Evolutionary conservation across 64 coral and sea anemone species (phyloP).

Genomic region (Stylophora pistillata): DNA sequence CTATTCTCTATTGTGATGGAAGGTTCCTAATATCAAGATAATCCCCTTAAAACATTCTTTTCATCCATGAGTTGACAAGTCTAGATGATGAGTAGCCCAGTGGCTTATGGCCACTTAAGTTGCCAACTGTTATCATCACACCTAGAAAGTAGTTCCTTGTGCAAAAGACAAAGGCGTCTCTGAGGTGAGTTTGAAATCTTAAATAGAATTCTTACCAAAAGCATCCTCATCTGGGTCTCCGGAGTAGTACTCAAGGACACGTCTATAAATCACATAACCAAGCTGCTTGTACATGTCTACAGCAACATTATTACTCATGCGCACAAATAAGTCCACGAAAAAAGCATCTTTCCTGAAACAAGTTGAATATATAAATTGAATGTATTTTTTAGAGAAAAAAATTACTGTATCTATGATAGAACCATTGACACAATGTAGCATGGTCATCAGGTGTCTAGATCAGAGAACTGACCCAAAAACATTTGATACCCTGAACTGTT

Average conservation of each 20-base stretch:
- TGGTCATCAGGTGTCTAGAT: not conserved
- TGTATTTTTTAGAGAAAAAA: not conserved
- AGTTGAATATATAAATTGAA: not conserved
- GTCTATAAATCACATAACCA: constrained; percentile 87
- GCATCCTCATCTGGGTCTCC: constrained; percentile 98
- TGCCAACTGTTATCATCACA: no score
- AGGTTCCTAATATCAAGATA: no score
- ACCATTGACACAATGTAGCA: not conserved
- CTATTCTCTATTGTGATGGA: no score
- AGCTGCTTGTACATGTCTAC: constrained; percentile 94
- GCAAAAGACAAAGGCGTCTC: no score
- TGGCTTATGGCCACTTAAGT: no score
- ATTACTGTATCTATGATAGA: not conserved
- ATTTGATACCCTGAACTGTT: not conserved
- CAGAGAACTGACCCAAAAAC: no score
- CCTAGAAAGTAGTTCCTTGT: no score
- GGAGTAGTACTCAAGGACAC: constrained; percentile 93
- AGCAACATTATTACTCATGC: constrained; percentile 91
- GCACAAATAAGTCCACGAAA: constrained; percentile 99
- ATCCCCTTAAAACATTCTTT: no score
- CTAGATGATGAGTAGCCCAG: no score
- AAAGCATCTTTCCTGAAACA: constrained; percentile 83
- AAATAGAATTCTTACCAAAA: constrained; percentile 55
- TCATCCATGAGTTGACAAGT: no score
- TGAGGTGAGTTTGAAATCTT: not conserved